Evolutionary conservation across 1,140 invertebrate genomes (phyloP), one percentile per base, ranked within the genome.

Genomic region (Brevipalpus yothersi): DNA sequence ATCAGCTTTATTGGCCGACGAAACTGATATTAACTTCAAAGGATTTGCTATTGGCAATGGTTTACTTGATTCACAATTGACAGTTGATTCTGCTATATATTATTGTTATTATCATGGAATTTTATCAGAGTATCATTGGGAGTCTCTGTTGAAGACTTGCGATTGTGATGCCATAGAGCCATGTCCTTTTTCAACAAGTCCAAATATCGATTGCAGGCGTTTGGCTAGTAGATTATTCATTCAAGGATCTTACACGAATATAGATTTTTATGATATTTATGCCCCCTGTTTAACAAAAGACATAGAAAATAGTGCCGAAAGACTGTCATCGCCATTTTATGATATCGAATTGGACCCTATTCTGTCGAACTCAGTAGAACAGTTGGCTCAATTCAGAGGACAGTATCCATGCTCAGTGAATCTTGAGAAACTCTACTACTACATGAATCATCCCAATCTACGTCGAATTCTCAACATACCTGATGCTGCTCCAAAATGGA

Each of bases 41-140:
- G 76, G 76, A 40, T 71, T 75, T 66, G 73, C 69, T 39, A 69
- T 77, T 62, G 76, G 76, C 49, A 77, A 77, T 70, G 76, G 75
- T 41, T 66, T 73, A 53, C 67, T 71, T 12, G 69, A 69, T 64
- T 63, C 65, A 19, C 61, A 66, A 19, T 66, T 72, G 49, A 71
- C 75, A 55, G 68, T 69, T 47, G 71, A 76, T 63, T 75, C 74
- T 2, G 60, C 71, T 17, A 65, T 77, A 15, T 71, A 75, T 60
- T 75, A 77, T 66, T 72, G 68, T 23, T 75, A 74, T 59, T 75
- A 72, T 66, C 74, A 76, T 66, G 76, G 75, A 56, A 65, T 77
- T 12, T 65, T 73, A 3, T 70, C 51, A 13, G 64, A 69, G 39
- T 31, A 7, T 40, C 10, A 41, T 1, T 63, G 62, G 62, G 1